Conservation (phyloP, 2,797 vertebrate genomes). For the Microhierax caerulescens region DNA sequence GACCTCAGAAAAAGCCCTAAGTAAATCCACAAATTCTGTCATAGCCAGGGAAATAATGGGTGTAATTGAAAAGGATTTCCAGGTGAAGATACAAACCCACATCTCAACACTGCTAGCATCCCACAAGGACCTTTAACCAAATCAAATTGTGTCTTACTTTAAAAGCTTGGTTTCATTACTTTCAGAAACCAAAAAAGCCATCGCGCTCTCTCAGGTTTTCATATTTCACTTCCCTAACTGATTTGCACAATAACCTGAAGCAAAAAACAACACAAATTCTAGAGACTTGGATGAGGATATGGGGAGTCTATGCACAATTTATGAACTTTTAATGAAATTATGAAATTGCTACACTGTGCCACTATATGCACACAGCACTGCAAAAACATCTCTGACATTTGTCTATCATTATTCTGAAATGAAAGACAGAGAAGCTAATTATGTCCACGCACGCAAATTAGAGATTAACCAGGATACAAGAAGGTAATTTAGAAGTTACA, state of each 20-base stretch:
- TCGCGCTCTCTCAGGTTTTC: not conserved
- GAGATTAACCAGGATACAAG: not conserved
- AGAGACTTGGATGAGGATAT: not conserved
- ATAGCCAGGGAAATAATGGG: not conserved
- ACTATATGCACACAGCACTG: rapidly evolving
- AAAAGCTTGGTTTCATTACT: not conserved
- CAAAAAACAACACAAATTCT: not conserved
- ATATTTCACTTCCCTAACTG: not conserved
- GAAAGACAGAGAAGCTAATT: rapidly evolving
- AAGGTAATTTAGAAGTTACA: not conserved
- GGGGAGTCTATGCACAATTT: not conserved
- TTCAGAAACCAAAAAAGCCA: not conserved
- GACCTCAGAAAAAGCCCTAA: not conserved
- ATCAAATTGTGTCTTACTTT: not conserved
- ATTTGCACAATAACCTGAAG: not conserved
- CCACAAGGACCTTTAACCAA: not conserved
- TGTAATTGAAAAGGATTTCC: not conserved
- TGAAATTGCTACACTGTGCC: rapidly evolving
- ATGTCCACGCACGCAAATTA: rapidly evolving
- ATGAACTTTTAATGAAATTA: rapidly evolving
- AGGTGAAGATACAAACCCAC: not conserved
- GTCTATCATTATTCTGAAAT: rapidly evolving
- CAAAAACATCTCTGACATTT: rapidly evolving
- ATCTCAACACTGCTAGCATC: not conserved
- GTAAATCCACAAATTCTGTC: not conserved